Evolutionary conservation across 2,113 vertebrate species (phyloP), one percentile per base, ranked within the genome.

Genomic region (Pantherophis guttatus): DNA sequence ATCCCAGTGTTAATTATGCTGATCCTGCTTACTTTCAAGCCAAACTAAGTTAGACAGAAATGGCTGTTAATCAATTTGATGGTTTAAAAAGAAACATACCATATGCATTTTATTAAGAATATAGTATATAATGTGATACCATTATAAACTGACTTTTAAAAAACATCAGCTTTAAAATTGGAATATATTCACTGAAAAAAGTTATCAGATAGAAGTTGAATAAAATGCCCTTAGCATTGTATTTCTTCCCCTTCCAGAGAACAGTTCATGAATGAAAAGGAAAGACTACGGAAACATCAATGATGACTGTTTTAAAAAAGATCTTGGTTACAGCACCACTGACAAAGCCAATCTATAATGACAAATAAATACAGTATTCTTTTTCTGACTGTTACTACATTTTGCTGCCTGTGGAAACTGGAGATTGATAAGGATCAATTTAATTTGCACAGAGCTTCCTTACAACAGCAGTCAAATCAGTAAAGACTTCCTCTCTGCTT

Each of bases 361-460:
- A 24, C 53, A 75, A 75, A 91, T 89, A 91, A 24, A 89, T 85
- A 59, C 53, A 62, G 29, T 89, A 81, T 65, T 87, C 26, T n/a
- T 91, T 58, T 93, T 44, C 33, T 88, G 29, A 44, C 48, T 59
- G 54, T 75, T 58, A 33, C 29, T 33, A 50, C n/a, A 15, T 48
- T 91, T 48, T 86, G 91, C 26, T 44, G 15, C 26, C 19, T 81
- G 29, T 88, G 86, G 29, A 81, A 88, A 57, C 19, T 91, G 53
- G 52, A 94, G 48, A 86, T 75, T 44, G 48, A 54, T 91, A 94
- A 59, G 29, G 24, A 91, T 94, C 19, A 50, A 89, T 94, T 93
- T 91, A 89, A 52, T 52, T 50, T 92, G 11, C 26, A 17, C 87
- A 13, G 70, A 50, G 33, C 87, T 94, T 89, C 21, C 33, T 62